Percentiles rank a stretch among this genome's conserved stretches.
phyloP scores from a whole-genome alignment of 2,113 vertebrate genomes.

The Aleadryas rufinucha region DNA sequence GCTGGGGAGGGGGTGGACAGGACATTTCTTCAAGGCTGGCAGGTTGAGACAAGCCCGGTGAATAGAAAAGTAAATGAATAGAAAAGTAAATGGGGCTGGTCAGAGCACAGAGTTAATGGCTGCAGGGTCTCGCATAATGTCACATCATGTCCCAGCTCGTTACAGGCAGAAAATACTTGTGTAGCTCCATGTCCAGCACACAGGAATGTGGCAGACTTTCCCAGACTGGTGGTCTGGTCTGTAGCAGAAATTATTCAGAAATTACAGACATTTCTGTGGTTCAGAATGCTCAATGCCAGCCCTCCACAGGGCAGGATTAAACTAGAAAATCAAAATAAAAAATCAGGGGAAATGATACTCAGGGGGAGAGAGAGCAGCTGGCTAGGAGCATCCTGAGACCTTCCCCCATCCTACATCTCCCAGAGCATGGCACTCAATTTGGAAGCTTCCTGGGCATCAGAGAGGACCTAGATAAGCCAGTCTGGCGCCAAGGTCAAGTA shows the following conservation, averaged over 20 bases:
- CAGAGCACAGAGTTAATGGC: background rate
- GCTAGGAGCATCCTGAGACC: background rate
- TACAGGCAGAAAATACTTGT: background rate
- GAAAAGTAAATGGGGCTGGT: background rate
- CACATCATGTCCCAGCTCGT: background rate
- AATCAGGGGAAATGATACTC: background rate
- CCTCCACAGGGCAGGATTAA: fast-evolving
- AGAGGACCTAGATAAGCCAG: background rate
- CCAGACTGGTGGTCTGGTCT: background rate
- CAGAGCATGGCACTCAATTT: background rate
- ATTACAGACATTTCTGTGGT: background rate
- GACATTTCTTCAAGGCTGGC: background rate
- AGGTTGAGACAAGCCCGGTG: constrained; percentile 5
- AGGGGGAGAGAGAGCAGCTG: background rate
- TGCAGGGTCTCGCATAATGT: background rate
- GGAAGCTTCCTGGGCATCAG: background rate
- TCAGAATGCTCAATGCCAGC: background rate
- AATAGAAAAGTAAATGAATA: background rate
- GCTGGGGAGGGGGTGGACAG: background rate
- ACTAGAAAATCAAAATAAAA: background rate
- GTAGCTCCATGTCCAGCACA: fast-evolving
- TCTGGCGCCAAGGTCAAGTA: background rate
- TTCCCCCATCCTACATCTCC: background rate
- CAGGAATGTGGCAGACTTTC: background rate
- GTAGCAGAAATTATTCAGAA: background rate